Conservation (phyloP, 2,113 vertebrate species). For the Nannospalax galili region DNA sequence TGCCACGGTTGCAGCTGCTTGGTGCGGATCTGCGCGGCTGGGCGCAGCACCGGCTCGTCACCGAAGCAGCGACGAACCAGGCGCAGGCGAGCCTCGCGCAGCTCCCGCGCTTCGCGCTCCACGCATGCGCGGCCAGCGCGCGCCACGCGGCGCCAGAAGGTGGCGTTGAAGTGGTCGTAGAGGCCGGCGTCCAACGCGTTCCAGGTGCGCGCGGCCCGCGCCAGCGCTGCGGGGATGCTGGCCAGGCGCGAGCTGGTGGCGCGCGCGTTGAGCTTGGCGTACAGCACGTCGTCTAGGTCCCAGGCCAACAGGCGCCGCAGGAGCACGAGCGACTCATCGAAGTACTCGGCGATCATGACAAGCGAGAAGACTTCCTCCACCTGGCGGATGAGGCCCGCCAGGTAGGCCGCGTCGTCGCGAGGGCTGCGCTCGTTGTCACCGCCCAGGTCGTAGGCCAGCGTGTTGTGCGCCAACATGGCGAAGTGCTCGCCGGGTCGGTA, state of each 20-base stretch:
- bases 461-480: slow-evolving; percentile 91
- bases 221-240: slow-evolving; percentile 80
- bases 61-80: slow-evolving; percentile 89
- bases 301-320: slow-evolving; percentile 91
- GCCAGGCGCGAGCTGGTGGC: slow-evolving; percentile 85
- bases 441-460: slow-evolving; percentile 91
- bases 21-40: slow-evolving; percentile 89
- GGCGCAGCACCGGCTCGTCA: slow-evolving; percentile 78
- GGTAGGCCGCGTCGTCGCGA: slow-evolving; percentile 80
- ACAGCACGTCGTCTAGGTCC: slow-evolving; percentile 92
- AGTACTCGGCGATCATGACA: slow-evolving; percentile 93
- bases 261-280: slow-evolving; percentile 93
- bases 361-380: slow-evolving; percentile 89
- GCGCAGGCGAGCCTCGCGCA: slow-evolving; percentile 86
- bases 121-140: slow-evolving; percentile 87
- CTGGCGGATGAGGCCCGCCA: slow-evolving; percentile 85
- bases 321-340: slow-evolving; percentile 93
- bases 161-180: slow-evolving; percentile 91
- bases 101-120: slow-evolving; percentile 86
- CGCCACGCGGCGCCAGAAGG: slow-evolving; percentile 88
- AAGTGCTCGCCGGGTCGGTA: slow-evolving; percentile 88
- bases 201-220: slow-evolving; percentile 88
- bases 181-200: slow-evolving; percentile 89
- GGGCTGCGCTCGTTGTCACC: slow-evolving; percentile 88
- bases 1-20: slow-evolving; percentile 93